A percentile compares a stretch with the other conserved stretches of the same genome.
phyloP scores from a whole-genome alignment of 2,113 vertebrate species.

The Ptilonorhynchus violaceus region DNA sequence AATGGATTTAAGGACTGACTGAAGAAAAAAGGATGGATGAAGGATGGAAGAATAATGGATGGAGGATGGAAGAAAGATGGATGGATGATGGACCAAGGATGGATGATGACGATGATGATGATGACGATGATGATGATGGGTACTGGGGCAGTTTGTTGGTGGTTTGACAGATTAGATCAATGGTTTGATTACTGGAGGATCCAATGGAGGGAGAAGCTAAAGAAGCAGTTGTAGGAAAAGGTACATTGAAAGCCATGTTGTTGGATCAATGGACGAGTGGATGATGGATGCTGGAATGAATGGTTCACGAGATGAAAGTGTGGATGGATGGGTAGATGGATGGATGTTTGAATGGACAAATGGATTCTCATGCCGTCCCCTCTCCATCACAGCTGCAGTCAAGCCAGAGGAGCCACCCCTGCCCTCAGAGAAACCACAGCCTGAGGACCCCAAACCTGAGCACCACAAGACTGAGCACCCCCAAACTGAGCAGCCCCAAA shows the following conservation, averaged over 20 bases:
- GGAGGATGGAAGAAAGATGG: too few species aligned
- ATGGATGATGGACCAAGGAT: neutral
- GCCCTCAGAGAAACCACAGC: neutral
- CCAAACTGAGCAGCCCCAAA: neutral
- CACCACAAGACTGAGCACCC: neutral
- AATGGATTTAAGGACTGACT: neutral
- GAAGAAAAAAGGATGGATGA: neutral
- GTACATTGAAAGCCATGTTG: neutral
- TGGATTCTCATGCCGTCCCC: accelerated
- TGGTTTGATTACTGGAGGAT: neutral
- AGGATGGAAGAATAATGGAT: neutral
- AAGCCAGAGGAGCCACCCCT: neutral
- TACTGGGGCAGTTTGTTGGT: neutral
- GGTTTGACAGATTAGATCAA: neutral
- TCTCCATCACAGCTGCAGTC: neutral
- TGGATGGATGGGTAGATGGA: neutral
- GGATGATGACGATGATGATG: neutral
- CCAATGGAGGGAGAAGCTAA: neutral
- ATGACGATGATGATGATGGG: neutral
- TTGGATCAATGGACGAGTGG: neutral
- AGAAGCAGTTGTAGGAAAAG: neutral
- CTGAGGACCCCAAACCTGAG: neutral
- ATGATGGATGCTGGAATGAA: neutral
- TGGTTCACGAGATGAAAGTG: neutral
- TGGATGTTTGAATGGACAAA: neutral